Percentiles rank a stretch among this genome's conserved stretches.
Evolutionary conservation across 2,888 invertebrate species (phyloP).

Genomic region (Hipparchia sbordonii): DNA sequence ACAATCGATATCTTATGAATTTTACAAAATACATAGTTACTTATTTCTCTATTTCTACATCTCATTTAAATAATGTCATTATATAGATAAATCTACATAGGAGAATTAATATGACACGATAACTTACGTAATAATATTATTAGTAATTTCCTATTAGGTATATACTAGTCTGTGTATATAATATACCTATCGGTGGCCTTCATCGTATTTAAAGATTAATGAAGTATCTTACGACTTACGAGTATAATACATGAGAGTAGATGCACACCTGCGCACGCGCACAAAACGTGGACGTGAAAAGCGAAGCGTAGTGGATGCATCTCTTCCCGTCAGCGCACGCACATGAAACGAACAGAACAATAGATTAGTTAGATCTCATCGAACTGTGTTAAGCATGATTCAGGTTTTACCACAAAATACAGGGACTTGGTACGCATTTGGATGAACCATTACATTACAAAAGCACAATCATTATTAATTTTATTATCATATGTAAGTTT

Average conservation of each 20-base stretch:
- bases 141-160: conserved; percentile 65
- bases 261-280: too few relatives aligned
- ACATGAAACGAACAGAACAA: too few relatives aligned
- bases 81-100: neutral
- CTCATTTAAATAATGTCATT: neutral
- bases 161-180: conserved; percentile 60
- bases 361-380: too few relatives aligned
- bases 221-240: conserved; percentile 31
- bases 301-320: too few relatives aligned
- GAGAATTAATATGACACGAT: conserved; percentile 4
- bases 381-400: too few relatives aligned
- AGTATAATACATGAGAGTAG: neutral
- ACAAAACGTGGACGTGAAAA: too few relatives aligned
- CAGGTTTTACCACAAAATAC: too few relatives aligned
- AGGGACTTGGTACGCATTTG: too few relatives aligned
- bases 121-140: conserved; percentile 28
- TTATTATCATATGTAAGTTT: too few relatives aligned
- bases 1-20: conserved; percentile 19
- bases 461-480: too few relatives aligned
- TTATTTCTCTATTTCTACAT: conserved; percentile 18
- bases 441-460: too few relatives aligned
- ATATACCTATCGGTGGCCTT: conserved; percentile 72
- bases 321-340: too few relatives aligned
- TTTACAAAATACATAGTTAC: conserved; percentile 9
- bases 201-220: conserved; percentile 56